phyloP scores from a whole-genome alignment of 2,113 vertebrate species.

The Martes martes region DNA sequence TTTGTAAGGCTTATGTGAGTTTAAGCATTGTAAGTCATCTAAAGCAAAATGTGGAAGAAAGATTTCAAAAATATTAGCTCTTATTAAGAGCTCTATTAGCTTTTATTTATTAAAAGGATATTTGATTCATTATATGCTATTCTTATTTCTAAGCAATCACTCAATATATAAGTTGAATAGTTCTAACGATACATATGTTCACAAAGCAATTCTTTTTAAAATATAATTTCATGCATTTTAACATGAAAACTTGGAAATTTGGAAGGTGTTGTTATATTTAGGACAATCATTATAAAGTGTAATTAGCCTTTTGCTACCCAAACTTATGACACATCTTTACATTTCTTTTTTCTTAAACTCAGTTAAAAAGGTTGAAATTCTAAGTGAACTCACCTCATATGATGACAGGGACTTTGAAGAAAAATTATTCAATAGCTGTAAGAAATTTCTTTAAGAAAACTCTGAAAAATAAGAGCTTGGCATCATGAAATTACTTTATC shows the following conservation, averaged over 20 bases:
- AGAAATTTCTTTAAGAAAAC: not conserved
- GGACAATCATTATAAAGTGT: not conserved
- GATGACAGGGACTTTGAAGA: not conserved
- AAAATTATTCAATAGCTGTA: not conserved
- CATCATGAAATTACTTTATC: not conserved
- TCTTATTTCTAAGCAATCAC: not conserved
- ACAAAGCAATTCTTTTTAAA: not conserved
- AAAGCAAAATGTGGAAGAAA: not conserved
- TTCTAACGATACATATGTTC: not conserved
- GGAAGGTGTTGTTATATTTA: not conserved
- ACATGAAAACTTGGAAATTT: not conserved
- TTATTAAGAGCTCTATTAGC: not conserved
- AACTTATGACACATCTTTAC: not conserved
- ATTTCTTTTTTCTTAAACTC: not conserved
- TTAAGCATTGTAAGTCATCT: not conserved
- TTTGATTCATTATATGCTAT: not conserved
- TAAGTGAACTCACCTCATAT: not conserved
- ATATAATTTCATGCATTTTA: not conserved
- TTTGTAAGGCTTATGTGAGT: not conserved
- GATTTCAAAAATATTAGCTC: not conserved
- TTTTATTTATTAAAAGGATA: not conserved
- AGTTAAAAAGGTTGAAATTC: not conserved
- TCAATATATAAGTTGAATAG: not conserved
- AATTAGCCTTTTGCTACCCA: not conserved
- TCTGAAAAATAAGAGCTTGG: not conserved